phyloP scores from a whole-genome alignment of 2,888 invertebrate species.

The Anarsia innoxiella region DNA sequence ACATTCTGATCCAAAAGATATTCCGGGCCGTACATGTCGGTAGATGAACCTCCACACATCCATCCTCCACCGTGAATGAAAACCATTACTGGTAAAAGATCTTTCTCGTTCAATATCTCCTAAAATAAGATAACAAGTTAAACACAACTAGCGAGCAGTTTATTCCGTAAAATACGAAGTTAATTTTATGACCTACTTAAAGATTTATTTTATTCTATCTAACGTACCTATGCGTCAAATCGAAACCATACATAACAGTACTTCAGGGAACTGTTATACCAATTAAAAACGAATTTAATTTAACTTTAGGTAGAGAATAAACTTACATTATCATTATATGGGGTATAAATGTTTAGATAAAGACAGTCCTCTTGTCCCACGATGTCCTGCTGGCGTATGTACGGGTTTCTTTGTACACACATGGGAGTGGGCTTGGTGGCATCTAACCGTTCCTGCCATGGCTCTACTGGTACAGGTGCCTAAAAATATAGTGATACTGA shows the following conservation, averaged over 20 bases:
- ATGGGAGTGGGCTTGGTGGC: slow-evolving; percentile 79
- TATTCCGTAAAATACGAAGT: too few relatives aligned
- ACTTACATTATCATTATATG: slow-evolving; percentile 48
- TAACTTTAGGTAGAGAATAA: too few relatives aligned
- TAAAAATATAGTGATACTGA: slow-evolving; percentile 33
- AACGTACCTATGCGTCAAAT: too few relatives aligned
- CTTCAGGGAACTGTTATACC: too few relatives aligned
- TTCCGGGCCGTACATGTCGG: slow-evolving; percentile 81
- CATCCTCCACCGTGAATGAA: slow-evolving; percentile 85
- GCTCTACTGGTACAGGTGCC: slow-evolving; percentile 77
- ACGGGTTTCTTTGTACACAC: slow-evolving; percentile 87
- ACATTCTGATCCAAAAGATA: slow-evolving; percentile 81
- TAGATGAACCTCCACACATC: slow-evolving; percentile 82
- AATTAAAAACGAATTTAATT: too few relatives aligned
- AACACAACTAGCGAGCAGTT: too few relatives aligned
- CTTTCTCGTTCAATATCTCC: slow-evolving; percentile 27
- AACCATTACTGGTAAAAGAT: slow-evolving; percentile 80
- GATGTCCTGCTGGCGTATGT: slow-evolving; percentile 76
- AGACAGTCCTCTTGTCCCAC: slow-evolving; percentile 89
- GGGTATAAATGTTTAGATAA: slow-evolving; percentile 82
- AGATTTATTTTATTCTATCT: too few relatives aligned
- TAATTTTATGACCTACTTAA: too few relatives aligned
- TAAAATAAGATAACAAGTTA: too few relatives aligned
- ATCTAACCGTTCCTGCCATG: slow-evolving; percentile 78
- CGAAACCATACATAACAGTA: too few relatives aligned